Conservation (phyloP, 37 sponge, comb jelly and placozoan genomes). For the Dysidea cf. avara region DNA sequence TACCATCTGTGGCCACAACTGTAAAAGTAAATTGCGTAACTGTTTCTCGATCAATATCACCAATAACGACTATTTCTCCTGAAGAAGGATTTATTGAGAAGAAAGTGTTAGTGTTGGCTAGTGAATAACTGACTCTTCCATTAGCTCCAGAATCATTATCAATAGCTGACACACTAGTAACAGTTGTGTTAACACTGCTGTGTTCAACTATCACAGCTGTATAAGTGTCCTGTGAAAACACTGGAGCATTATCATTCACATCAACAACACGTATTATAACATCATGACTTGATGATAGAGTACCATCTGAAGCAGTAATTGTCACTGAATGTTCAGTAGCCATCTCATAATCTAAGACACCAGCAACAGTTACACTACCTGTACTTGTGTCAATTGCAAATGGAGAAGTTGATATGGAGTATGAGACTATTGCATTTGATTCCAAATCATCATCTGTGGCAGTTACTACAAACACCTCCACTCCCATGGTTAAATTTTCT, state of each 20-base stretch:
- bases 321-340: conserved; percentile 6
- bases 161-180: neutral
- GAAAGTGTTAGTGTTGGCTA: neutral
- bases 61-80: conserved; percentile 18
- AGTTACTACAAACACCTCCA: conserved; percentile 28
- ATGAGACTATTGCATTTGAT: conserved; percentile 42
- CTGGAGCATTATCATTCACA: conserved; percentile 67
- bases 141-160: conserved; percentile 7
- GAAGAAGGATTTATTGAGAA: neutral
- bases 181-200: neutral
- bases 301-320: conserved; percentile 22
- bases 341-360: conserved; percentile 41
- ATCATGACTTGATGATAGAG: neutral
- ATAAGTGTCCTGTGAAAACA: conserved; percentile 9
- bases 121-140: neutral
- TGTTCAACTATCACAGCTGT: no score
- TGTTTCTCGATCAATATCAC: conserved; percentile 50
- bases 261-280: conserved; percentile 39
- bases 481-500: conserved; percentile 37
- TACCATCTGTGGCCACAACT: conserved; percentile 44
- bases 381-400: conserved; percentile 36
- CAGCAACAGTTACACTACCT: conserved; percentile 31
- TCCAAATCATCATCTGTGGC: conserved; percentile 64
- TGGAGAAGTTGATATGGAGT: conserved; percentile 14
- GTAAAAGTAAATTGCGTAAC: conserved; percentile 17